Conservation (phyloP, 1,140 invertebrate species). For the Doryteuthis pealeii region DNA sequence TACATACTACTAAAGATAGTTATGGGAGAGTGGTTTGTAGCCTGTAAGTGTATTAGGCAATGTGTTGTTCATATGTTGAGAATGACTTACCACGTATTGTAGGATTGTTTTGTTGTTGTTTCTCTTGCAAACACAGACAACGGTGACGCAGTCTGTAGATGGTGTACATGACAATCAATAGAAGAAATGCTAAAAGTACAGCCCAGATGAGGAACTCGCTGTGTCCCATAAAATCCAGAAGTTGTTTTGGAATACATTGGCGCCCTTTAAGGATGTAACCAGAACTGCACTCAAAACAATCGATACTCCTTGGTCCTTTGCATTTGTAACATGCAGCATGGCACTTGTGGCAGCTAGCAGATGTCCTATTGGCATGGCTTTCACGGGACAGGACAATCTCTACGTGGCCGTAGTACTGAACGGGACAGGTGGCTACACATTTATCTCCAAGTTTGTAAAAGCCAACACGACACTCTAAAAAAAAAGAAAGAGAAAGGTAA, state of each 20-base stretch:
- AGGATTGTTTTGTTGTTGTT: not conserved
- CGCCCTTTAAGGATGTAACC: slow-evolving; percentile 39
- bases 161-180: slow-evolving; percentile 41
- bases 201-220: slow-evolving; percentile 51
- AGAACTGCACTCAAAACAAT: slow-evolving; percentile 49
- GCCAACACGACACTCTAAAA: slow-evolving; percentile 49
- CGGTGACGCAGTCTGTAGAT: slow-evolving; percentile 37
- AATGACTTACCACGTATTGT: not conserved
- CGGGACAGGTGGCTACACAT: slow-evolving; percentile 50
- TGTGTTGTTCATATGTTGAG: too few relatives aligned
- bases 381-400: slow-evolving; percentile 30
- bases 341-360: slow-evolving; percentile 45
- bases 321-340: slow-evolving; percentile 49
- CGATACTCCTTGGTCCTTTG: slow-evolving; percentile 36
- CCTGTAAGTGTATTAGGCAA: too few relatives aligned
- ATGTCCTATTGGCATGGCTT: slow-evolving; percentile 26
- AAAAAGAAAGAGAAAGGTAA: not conserved
- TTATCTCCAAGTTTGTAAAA: slow-evolving; percentile 48
- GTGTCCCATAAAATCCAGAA: slow-evolving; percentile 49
- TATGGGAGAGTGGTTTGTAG: too few relatives aligned
- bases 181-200: slow-evolving; percentile 46
- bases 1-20: too few relatives aligned
- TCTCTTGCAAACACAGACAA: not conserved
- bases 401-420: slow-evolving; percentile 48
- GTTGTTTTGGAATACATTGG: slow-evolving; percentile 43